Evolutionary conservation across 2,888 invertebrate genomes (phyloP), one percentile per base, ranked within the genome.

Genomic region (Sinhomidia bicolor): DNA sequence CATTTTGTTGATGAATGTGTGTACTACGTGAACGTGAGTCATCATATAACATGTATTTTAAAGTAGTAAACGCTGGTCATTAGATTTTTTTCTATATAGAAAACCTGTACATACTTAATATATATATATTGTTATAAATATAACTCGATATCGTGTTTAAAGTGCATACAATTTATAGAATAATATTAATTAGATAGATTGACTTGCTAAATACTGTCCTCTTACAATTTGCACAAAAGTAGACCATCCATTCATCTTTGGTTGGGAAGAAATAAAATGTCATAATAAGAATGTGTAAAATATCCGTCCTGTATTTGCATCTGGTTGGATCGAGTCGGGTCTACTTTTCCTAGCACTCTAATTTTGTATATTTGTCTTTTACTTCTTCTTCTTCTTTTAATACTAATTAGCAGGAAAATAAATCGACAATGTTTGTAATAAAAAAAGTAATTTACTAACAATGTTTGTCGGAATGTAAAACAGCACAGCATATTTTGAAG

Each of bases 51-150:
- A 65, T 65, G 65, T 74, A 74, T 78, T 71, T 78, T 78, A 78
- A 78, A 78, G 14, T 78, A 54, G 78, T 29, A 51, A 74, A 78
- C 51, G 51, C 78, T 78, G 78, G 78, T 78, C 78, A 78, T 78
- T 78, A 78, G 41, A 44, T 6, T 47, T 74, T 74, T 74, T 20
- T 44, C 10, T 74, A 74, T 57, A n/a, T 62, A 47, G 26, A n/a
- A 65, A 65, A 65, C n/a, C 7, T n/a, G 41, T 74, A 44, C 17
- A 41, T 41, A 74, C 44, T 32, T 65, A 32, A 2, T n/a, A 29
- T 65, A 32, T 32, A 17, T 57, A 57, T 65, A n/a, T n/a, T n/a
- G n/a, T n/a, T n/a, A n/a, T n/a, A n/a, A n/a, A n/a, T n/a, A n/a
- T n/a, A n/a, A n/a, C n/a, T n/a, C n/a, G n/a, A n/a, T n/a, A n/a